Conservation (phyloP, 2,888 invertebrate genomes). For the Napeogenes inachia region DNA sequence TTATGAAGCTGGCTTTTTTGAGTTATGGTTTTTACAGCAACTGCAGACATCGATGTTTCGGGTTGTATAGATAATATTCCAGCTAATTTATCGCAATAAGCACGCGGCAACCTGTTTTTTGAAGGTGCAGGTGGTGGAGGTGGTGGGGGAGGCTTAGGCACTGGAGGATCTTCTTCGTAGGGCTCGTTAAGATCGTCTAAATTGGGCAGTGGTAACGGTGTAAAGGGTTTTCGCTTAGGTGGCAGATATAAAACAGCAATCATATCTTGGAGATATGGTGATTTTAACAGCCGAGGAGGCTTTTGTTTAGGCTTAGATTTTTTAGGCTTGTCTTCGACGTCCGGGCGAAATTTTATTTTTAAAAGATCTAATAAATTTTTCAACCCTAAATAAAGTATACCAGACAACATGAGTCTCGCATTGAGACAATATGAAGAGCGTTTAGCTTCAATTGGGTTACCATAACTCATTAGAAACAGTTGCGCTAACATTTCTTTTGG, state of each 20-base stretch:
- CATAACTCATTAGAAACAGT: conserved; percentile 49
- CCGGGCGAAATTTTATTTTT: conserved; percentile 49
- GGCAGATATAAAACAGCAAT: conserved; percentile 48
- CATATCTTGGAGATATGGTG: conserved; percentile 60
- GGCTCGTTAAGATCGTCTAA: conserved; percentile 57
- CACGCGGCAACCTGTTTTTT: conserved; percentile 50
- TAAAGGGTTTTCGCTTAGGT: conserved; percentile 37
- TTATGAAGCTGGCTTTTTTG: conserved; percentile 34
- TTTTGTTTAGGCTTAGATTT: conserved; percentile 42
- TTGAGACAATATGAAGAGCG: conserved; percentile 50
- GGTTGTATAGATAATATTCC: conserved; percentile 46
- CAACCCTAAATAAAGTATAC: conserved; percentile 60
- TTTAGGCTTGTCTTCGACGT: conserved; percentile 30
- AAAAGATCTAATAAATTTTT: conserved; percentile 48
- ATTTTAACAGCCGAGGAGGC: conserved; percentile 39
- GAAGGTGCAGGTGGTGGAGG: conserved; percentile 60
- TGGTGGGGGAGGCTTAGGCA: conserved; percentile 48
- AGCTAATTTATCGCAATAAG: conserved; percentile 57
- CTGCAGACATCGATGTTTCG: conserved; percentile 34
- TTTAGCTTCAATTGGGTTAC: conserved; percentile 53
- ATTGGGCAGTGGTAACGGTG: conserved; percentile 56
- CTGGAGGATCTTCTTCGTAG: conserved; percentile 51
- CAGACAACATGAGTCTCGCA: conserved; percentile 57
- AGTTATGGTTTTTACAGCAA: conserved; percentile 38
- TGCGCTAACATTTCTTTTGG: conserved; percentile 62